Evolutionary conservation across 2,797 vertebrate genomes (phyloP), one percentile per base, ranked within the genome.

Genomic region (Sebastes kiyomatsui): DNA sequence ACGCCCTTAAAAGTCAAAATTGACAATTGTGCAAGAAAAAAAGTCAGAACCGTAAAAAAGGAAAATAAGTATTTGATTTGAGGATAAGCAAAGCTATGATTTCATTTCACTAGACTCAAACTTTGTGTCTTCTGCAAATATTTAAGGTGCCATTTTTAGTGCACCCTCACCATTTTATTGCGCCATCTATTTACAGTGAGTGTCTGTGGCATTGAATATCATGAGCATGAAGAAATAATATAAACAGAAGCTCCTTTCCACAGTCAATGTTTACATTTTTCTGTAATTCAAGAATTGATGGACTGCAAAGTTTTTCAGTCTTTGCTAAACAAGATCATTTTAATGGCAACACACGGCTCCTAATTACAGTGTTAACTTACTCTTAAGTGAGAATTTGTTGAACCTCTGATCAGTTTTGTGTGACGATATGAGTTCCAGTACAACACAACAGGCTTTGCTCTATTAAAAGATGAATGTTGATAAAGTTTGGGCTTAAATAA

Each of bases 231-330:
- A 67, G 27, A 78, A 61, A 38, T 56, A 13, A 64, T 22, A 58
- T 23, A 46, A 38, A 59, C 33, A 46, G 28, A 58, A 64, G 28
- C 35, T 54, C 18, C 12, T 32, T 52, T 55, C 38, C 59, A 32
- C 32, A 27, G 22, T 87, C 52, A 14, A 22, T 74, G 75, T 87
- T 90, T 81, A 85, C 72, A 77, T 64, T 83, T 77, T 79, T 79
- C 25, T 71, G 14, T 27, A 38, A 76, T 74, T 67, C 4, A 77
- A 72, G 3, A 79, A 54, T 30, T 30, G 13, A 66, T 65, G 38
- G 52, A 58, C 14, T 66, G 30, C 54, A 56, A 28, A 25, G 23
- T 42, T 52, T 54, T 56, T 56, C 16, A 30, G 2, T 72, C 20
- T 88, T 73, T 80, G 14, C 71, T 30, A 23, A 81, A 72, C 4